Percentiles rank a stretch among this genome's conserved stretches.
Conservation (phyloP, 2,113 vertebrate genomes). For the Acinonyx jubatus region DNA sequence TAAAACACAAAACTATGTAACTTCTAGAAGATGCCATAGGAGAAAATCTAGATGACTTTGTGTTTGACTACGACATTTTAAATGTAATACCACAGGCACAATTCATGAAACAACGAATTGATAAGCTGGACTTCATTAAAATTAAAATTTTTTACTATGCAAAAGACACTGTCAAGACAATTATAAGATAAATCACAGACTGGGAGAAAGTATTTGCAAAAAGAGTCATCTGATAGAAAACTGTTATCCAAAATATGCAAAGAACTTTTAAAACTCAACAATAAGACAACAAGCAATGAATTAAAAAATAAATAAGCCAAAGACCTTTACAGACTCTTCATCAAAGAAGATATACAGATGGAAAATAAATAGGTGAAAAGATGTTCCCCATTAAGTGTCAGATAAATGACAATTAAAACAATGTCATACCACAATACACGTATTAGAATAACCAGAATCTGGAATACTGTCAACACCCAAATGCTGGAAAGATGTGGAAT, state of each 20-base stretch:
- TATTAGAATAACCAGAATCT: not conserved
- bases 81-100: not conserved
- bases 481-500: not conserved
- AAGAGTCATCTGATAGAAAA: not conserved
- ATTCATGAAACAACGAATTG: not conserved
- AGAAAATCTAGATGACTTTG: not conserved
- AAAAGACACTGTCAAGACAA: not conserved
- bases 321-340: not conserved
- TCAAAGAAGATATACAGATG: not conserved
- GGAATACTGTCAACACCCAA: not conserved
- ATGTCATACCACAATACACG: not conserved
- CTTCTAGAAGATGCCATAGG: not conserved
- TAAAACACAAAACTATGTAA: not conserved
- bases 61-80: not conserved
- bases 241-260: not conserved
- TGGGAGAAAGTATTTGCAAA: not conserved
- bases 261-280: not conserved
- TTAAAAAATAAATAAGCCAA: not conserved
- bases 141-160: not conserved
- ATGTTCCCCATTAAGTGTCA: not conserved
- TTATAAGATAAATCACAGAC: not conserved
- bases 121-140: not conserved
- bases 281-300: not conserved
- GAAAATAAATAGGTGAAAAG: not conserved
- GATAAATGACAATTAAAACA: not conserved